These are phyloP conservation scores for Monopis laevigella DNA, from an alignment of 2,888 invertebrate species.

Conservation along the genomic window DNA sequence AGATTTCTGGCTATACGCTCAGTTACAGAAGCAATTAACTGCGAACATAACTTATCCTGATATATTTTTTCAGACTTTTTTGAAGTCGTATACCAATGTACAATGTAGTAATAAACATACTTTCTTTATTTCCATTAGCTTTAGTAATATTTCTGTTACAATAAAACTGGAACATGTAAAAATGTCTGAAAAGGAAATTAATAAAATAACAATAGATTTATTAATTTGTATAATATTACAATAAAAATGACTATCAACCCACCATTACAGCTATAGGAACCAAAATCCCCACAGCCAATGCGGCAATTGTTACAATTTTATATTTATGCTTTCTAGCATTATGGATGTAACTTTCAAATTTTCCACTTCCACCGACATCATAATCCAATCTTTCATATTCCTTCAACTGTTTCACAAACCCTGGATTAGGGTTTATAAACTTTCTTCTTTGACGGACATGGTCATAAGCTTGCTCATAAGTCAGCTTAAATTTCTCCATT, in stretches of 20 bases:
- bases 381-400: constrained; percentile 64
- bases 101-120: no score
- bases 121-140: no score
- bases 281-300: constrained; percentile 39
- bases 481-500: constrained; percentile 86
- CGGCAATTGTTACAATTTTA: constrained; percentile 47
- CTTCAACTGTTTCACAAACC: constrained; percentile 91
- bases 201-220: no score
- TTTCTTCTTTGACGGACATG: constrained; percentile 85
- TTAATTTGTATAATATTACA: no score
- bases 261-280: constrained; percentile 45
- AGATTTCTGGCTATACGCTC: no score
- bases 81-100: no score
- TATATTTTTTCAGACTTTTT: no score
- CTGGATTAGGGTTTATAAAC: constrained; percentile 94
- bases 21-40: no score
- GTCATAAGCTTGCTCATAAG: constrained; percentile 87
- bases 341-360: constrained; percentile 46
- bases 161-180: no score
- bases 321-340: constrained; percentile 47
- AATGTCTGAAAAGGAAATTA: no score
- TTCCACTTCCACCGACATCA: constrained; percentile 39
- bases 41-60: no score
- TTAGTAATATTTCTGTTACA: no score
- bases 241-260: constrained; percentile 32